Evolutionary conservation across 2,797 vertebrate genomes (phyloP).

Genomic region (Hybognathus amarus): DNA sequence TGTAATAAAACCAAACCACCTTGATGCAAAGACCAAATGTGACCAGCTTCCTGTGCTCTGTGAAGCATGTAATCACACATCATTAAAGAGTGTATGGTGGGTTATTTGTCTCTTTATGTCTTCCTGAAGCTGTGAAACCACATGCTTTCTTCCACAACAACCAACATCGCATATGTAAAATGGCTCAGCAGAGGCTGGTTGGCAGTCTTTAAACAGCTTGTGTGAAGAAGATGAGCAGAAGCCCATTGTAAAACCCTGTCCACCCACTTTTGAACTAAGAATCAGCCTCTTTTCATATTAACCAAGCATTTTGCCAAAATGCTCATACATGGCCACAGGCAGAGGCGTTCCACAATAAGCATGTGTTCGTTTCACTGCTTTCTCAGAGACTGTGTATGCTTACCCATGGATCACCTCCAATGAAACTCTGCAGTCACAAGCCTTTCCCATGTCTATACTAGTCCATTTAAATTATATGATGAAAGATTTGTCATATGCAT

Average conservation of each 20-base stretch:
- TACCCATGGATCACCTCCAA: constrained; percentile 24
- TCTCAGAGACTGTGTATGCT: constrained; percentile 16
- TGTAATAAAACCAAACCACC: neutral
- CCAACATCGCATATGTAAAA: constrained; percentile 62
- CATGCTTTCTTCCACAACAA: constrained; percentile 37
- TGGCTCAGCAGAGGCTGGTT: constrained; percentile 31
- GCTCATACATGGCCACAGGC: constrained; percentile 56
- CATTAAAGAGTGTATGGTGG: constrained; percentile 34
- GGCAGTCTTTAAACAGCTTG: constrained; percentile 60
- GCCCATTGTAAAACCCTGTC: constrained; percentile 77
- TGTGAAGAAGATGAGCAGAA: constrained; percentile 53
- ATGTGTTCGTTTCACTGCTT: constrained; percentile 24
- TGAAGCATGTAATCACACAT: constrained; percentile 23
- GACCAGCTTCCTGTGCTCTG: neutral
- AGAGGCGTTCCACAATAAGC: constrained; percentile 40
- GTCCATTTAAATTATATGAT: neutral
- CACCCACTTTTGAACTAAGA: constrained; percentile 80
- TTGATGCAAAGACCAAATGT: neutral
- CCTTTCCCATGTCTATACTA: neutral
- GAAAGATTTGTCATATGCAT: neutral
- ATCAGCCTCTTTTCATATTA: constrained; percentile 75
- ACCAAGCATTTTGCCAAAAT: constrained; percentile 68
- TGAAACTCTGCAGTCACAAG: constrained; percentile 9
- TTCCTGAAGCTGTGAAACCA: constrained; percentile 35
- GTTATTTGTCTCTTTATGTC: constrained; percentile 18